phyloP scores from a whole-genome alignment of 53 echinoderm and acorn worm genomes.

The Arbacia lixula region DNA sequence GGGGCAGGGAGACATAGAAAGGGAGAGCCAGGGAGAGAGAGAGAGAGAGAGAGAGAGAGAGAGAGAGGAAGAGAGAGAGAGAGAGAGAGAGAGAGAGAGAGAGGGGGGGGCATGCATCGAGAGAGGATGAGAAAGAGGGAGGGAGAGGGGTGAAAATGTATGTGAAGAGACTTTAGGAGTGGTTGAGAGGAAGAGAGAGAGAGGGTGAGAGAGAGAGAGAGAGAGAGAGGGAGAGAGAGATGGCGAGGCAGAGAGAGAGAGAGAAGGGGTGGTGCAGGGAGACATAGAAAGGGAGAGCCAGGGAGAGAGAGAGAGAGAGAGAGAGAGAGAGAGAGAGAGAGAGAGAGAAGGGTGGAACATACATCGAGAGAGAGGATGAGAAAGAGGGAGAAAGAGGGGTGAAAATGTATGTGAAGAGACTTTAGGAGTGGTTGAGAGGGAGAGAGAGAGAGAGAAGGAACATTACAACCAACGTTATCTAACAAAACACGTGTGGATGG shows the following conservation, averaged over 20 bases:
- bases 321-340: no score
- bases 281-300: neutral
- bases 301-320: neutral
- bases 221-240: neutral
- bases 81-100: constrained; percentile 35
- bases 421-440: neutral
- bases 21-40: neutral
- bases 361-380: neutral
- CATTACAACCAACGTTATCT: neutral
- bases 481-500: no score
- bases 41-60: constrained; percentile 20
- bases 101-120: neutral
- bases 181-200: neutral
- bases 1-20: neutral
- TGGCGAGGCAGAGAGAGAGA: neutral
- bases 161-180: neutral
- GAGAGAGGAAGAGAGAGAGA: constrained; percentile 31
- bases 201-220: neutral
- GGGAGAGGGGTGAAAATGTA: neutral
- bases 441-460: neutral
- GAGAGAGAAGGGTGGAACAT: neutral
- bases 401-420: no score
- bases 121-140: neutral
- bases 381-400: neutral
- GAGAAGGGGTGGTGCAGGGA: neutral